These are phyloP conservation scores for Calephelis nemesis DNA, from an alignment of 1,140 invertebrate genomes.

Conservation along the genomic window DNA sequence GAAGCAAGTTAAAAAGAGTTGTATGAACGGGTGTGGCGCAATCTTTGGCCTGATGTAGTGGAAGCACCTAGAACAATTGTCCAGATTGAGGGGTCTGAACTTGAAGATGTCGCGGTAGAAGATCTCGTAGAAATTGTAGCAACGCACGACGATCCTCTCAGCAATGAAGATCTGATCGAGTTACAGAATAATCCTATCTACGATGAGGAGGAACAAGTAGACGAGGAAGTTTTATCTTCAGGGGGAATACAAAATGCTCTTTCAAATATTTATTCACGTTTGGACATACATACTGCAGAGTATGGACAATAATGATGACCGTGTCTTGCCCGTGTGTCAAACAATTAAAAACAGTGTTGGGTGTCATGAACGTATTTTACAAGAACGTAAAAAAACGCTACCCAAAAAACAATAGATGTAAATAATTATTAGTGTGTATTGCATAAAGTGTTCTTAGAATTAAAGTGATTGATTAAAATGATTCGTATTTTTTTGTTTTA, in stretches of 20 bases:
- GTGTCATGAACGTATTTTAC: slow-evolving; percentile 30
- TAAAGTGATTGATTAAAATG: slow-evolving; percentile 15
- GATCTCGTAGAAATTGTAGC: slow-evolving; percentile 2
- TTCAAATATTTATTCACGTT: slow-evolving; percentile 32
- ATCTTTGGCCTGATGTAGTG: slow-evolving; percentile 1
- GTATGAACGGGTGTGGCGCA: background rate
- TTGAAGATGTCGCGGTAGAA: slow-evolving; percentile 27
- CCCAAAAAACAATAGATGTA: slow-evolving; percentile 25
- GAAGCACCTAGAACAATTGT: slow-evolving; percentile 2
- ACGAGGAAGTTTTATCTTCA: slow-evolving; percentile 32
- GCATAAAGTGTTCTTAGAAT: slow-evolving; percentile 11
- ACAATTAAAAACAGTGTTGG: slow-evolving; percentile 34
- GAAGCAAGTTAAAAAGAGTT: slow-evolving; percentile 1
- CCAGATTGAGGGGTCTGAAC: slow-evolving; percentile 21
- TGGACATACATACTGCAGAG: slow-evolving; percentile 35
- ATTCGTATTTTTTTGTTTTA: slow-evolving; percentile 9
- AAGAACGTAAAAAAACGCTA: slow-evolving; percentile 18
- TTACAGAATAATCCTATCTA: slow-evolving; percentile 27
- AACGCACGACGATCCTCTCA: slow-evolving; percentile 28
- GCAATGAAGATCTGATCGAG: slow-evolving; percentile 32
- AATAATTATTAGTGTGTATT: slow-evolving; percentile 12
- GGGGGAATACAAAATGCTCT: slow-evolving; percentile 27
- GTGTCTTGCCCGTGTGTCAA: slow-evolving; percentile 32
- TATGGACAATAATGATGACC: slow-evolving; percentile 31
- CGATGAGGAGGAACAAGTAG: slow-evolving; percentile 29